These are phyloP conservation scores for Chaunax sp. DNA, from an alignment of 2,797 vertebrate genomes.

Conservation along the genomic window DNA sequence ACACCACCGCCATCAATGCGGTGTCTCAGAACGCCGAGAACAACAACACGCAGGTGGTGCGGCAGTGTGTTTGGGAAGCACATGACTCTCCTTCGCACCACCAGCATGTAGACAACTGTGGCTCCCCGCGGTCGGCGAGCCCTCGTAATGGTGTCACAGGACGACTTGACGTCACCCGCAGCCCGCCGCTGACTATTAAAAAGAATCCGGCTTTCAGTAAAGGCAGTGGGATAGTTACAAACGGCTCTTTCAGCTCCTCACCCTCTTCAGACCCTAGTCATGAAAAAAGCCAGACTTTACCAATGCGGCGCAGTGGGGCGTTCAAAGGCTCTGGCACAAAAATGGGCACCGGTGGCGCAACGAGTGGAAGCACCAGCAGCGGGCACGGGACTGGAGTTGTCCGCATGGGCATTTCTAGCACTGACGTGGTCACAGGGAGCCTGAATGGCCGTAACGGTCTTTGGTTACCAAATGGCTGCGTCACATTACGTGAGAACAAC, in stretches of 20 bases:
- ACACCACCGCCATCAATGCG: slow-evolving; percentile 44
- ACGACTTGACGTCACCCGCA: slow-evolving; percentile 88
- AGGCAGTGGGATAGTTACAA: slow-evolving; percentile 97
- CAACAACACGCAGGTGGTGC: slow-evolving; percentile 85
- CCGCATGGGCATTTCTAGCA: slow-evolving; percentile 89
- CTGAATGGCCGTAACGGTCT: slow-evolving; percentile 79
- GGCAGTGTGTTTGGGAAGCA: slow-evolving; percentile 91
- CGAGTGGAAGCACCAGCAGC: slow-evolving; percentile 78
- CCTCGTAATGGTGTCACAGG: slow-evolving; percentile 85
- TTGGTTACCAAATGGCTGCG: slow-evolving; percentile 90
- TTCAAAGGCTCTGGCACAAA: slow-evolving; percentile 92
- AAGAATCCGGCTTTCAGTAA: slow-evolving; percentile 97
- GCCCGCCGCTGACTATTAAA: slow-evolving; percentile 91
- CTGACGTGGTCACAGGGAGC: slow-evolving; percentile 81
- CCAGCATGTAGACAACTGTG: slow-evolving; percentile 83
- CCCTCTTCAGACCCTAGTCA: slow-evolving; percentile 80
- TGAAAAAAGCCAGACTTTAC: slow-evolving; percentile 88
- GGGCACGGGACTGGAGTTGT: slow-evolving; percentile 69
- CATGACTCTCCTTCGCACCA: slow-evolving; percentile 87
- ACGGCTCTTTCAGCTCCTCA: slow-evolving; percentile 95
- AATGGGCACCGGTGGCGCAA: slow-evolving; percentile 93
- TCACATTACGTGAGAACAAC: slow-evolving; percentile 88
- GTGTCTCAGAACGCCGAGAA: slow-evolving; percentile 90
- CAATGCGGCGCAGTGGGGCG: slow-evolving; percentile 84
- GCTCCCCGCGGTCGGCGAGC: slow-evolving; percentile 88